Evolutionary conservation across 2,797 vertebrate genomes (phyloP).

Genomic region (Pampus argenteus): DNA sequence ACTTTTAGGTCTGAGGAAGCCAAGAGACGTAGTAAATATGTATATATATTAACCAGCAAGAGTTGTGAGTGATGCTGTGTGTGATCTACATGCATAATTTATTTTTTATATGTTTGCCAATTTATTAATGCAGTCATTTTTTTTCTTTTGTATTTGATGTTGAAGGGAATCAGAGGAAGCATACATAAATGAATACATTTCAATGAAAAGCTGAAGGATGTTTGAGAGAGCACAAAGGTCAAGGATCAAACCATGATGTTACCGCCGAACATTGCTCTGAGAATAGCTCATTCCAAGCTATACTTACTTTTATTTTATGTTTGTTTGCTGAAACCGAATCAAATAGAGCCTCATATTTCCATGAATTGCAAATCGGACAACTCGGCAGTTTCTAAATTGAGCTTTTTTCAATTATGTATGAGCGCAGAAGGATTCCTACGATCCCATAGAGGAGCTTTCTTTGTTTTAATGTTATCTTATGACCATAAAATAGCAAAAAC

Average conservation of each 20-base stretch:
- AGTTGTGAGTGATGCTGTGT: background rate
- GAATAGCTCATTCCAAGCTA: constrained; percentile 22
- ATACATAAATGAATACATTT: too few species aligned
- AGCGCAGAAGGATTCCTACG: constrained; percentile 47
- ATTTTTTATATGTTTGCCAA: constrained; percentile 1
- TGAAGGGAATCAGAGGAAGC: background rate
- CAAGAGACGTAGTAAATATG: background rate
- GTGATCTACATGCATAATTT: background rate
- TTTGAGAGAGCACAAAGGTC: constrained; percentile 9
- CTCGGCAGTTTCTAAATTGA: constrained; percentile 58
- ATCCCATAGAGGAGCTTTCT: constrained; percentile 6
- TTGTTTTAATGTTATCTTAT: background rate
- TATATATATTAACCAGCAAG: constrained; percentile 6
- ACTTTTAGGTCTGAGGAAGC: constrained; percentile 3
- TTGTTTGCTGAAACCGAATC: constrained; percentile 44
- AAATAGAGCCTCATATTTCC: constrained; percentile 40
- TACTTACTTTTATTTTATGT: constrained; percentile 24
- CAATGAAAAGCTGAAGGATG: background rate
- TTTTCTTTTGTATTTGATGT: background rate
- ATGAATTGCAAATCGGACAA: constrained; percentile 64
- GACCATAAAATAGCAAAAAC: background rate
- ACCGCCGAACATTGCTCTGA: constrained; percentile 27
- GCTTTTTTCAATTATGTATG: constrained; percentile 66
- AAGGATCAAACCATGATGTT: constrained; percentile 5
- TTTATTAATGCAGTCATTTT: background rate